Evolutionary conservation across 2,797 vertebrate species (phyloP), one percentile per base, ranked within the genome.

Genomic region (Betta splendens): DNA sequence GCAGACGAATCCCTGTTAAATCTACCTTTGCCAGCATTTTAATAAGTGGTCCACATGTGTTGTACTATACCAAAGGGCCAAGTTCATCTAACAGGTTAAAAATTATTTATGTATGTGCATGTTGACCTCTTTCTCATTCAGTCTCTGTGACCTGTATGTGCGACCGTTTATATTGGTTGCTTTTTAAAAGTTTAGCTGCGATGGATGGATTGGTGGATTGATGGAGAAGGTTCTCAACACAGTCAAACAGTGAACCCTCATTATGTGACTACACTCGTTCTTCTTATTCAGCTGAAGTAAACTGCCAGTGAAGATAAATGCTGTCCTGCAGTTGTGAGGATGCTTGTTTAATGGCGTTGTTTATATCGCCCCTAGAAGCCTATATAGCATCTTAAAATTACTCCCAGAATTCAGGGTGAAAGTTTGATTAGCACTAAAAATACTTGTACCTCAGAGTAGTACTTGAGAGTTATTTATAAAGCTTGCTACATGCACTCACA

Each of bases 381-480:
- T 37, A 9, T 22, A 26, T 76, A 77, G 29, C 57, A 18, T 52
- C 44, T 63, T 39, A 49, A 60, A 69, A 53, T 70, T 63, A 49
- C 31, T 69, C 61, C n/a, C 32, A 59, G 53, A 45, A 71, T 57
- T 71, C 74, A 43, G 32, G 1, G 57, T 12, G 45, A 73, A 77
- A 69, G 59, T 85, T 85, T 80, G 77, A 84, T 82, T 64, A 73
- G 65, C 54, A 72, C 76, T 85, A 87, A 80, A 85, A 85, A 83
- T 84, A 87, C 68, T 72, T 53, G n/a, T 47, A 67, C 74, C 70
- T 85, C 51, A 64, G 64, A 68, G 69, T 74, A 76, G 69, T 73
- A 75, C 76, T 79, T 58, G 51, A 80, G 35, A 61, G 79, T 85
- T 87, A 86, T 87, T 85, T 85, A 67, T 89, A 80, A 80, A 77